phyloP scores from a whole-genome alignment of 2,888 invertebrate genomes.

The Sthenelais limicola region DNA sequence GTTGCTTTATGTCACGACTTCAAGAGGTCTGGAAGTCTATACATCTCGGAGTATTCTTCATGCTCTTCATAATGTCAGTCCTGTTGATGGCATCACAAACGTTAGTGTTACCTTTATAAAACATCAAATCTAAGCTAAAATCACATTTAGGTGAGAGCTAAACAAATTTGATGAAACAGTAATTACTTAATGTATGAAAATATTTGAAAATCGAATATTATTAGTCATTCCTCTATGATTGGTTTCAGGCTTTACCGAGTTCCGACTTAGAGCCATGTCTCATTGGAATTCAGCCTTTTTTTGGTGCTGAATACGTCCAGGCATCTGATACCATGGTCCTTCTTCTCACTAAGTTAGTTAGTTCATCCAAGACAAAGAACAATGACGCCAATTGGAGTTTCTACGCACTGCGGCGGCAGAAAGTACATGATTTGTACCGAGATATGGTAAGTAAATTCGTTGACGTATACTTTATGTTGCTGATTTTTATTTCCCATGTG shows the following conservation, averaged over 20 bases:
- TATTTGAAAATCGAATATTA: neutral
- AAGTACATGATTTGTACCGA: slow-evolving; percentile 78
- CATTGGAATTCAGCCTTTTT: slow-evolving; percentile 80
- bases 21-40: slow-evolving; percentile 84
- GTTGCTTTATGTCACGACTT: slow-evolving; percentile 80
- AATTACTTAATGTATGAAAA: no score
- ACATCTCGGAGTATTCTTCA: slow-evolving; percentile 76
- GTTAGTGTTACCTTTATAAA: no score
- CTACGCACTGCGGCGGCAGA: slow-evolving; percentile 81
- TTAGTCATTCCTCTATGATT: slow-evolving; percentile 12
- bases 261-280: slow-evolving; percentile 79
- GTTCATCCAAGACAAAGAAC: slow-evolving; percentile 44
- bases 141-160: no score
- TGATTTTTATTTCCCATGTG: neutral
- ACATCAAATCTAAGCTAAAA: no score
- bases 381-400: slow-evolving; percentile 77
- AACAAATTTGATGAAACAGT: no score
- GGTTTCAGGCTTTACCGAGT: slow-evolving; percentile 75
- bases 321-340: slow-evolving; percentile 61
- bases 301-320: slow-evolving; percentile 75
- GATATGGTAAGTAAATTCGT: slow-evolving; percentile 76
- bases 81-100: slow-evolving; percentile 72
- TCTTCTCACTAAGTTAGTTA: slow-evolving; percentile 65
- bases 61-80: slow-evolving; percentile 58
- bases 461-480: neutral